A percentile compares a stretch with the other conserved stretches of the same genome.
Conservation (phyloP, 1,140 invertebrate genomes). For the Zaprionus lachaisei region DNA sequence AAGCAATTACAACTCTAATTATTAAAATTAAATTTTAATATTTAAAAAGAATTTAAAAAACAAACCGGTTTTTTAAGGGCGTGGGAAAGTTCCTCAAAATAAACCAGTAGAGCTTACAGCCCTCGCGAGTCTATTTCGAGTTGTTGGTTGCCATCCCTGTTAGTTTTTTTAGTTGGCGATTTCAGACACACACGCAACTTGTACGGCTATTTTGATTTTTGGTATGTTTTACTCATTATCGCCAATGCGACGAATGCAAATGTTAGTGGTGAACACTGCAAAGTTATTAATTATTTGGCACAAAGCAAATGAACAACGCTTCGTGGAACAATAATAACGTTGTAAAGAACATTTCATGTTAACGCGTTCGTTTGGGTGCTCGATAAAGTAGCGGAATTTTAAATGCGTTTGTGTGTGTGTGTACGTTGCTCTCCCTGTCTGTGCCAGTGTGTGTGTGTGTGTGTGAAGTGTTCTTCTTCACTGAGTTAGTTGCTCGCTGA, state of each 20-base stretch:
- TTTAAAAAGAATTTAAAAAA: not conserved
- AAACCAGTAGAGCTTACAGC: slow-evolving; percentile 30
- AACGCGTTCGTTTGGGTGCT: slow-evolving; percentile 56
- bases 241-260: slow-evolving; percentile 19
- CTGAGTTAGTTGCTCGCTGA: slow-evolving; percentile 35
- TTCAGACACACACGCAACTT: slow-evolving; percentile 62
- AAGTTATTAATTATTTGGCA: slow-evolving; percentile 25
- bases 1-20: too few relatives aligned
- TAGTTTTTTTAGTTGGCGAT: slow-evolving; percentile 69
- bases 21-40: not conserved
- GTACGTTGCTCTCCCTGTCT: slow-evolving; percentile 4
- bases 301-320: slow-evolving; percentile 4
- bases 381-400: slow-evolving; percentile 68
- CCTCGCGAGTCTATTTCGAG: slow-evolving; percentile 29
- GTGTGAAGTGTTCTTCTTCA: slow-evolving; percentile 51
- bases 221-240: slow-evolving; percentile 50
- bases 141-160: slow-evolving; percentile 26
- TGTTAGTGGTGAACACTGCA: slow-evolving; percentile 1
- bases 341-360: slow-evolving; percentile 60
- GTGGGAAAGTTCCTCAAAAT: not conserved
- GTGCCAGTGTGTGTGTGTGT: slow-evolving; percentile 20
- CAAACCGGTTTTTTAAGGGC: slow-evolving; percentile 5
- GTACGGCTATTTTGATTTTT: slow-evolving; percentile 76
- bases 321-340: slow-evolving; percentile 34
- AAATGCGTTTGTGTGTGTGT: slow-evolving; percentile 37